A percentile compares a stretch with the other conserved stretches of the same genome.
These are phyloP conservation scores for Neria commutata DNA, from an alignment of 2,888 invertebrate genomes.

Conservation along the genomic window DNA sequence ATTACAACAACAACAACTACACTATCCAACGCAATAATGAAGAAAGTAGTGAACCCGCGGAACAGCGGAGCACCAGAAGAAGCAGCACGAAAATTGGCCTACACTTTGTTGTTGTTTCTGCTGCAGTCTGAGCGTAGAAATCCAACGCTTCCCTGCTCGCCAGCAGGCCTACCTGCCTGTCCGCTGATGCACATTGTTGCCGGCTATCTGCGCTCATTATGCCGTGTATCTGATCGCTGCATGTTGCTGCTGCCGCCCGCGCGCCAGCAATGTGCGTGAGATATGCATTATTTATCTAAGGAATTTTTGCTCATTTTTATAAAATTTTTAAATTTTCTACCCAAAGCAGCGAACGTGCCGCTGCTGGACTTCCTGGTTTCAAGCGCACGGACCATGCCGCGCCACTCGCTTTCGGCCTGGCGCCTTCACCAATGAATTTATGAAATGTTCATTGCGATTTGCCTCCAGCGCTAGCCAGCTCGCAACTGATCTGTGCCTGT, in stretches of 20 bases:
- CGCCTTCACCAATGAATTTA: slow-evolving; percentile 7
- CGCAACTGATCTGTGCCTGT: slow-evolving; percentile 30
- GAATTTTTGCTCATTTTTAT: slow-evolving; percentile 39
- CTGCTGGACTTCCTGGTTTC: slow-evolving; percentile 42
- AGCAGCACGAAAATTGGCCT: no score
- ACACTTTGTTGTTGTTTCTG: no score
- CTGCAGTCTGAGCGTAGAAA: no score
- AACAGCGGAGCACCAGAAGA: no score
- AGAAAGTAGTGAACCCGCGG: not conserved
- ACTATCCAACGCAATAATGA: not conserved
- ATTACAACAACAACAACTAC: slow-evolving; percentile 11
- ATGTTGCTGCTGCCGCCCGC: slow-evolving; percentile 7
- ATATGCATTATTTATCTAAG: slow-evolving; percentile 60
- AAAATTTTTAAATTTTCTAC: slow-evolving; percentile 22
- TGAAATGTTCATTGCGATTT: slow-evolving; percentile 16
- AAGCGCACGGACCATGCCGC: slow-evolving; percentile 9
- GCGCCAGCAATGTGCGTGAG: slow-evolving; percentile 51
- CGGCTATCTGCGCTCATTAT: not conserved
- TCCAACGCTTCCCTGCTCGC: not conserved
- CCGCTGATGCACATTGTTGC: not conserved
- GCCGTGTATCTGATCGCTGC: not conserved
- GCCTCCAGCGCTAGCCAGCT: slow-evolving; percentile 11
- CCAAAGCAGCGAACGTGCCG: slow-evolving; percentile 23
- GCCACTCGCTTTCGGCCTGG: slow-evolving; percentile 2
- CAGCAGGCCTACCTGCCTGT: not conserved